These are phyloP conservation scores for Lepilemur ruficaudatus DNA, from an alignment of 2,797 vertebrate species.

Conservation along the genomic window DNA sequence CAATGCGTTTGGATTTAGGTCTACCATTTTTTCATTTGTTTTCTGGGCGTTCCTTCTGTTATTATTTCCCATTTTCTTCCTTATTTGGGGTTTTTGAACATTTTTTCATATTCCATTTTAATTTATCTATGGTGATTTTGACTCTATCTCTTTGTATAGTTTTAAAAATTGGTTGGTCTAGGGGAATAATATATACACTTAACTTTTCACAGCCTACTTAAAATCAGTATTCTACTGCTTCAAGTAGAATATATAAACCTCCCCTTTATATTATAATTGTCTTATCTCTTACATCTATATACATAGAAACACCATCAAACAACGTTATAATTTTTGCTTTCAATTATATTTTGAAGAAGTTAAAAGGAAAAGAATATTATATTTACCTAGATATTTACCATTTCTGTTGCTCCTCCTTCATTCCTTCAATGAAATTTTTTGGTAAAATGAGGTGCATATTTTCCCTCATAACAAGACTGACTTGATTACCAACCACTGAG, in stretches of 20 bases:
- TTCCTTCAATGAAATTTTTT: not conserved
- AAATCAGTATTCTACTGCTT: not conserved
- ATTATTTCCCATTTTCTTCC: not conserved
- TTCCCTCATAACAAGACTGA: not conserved
- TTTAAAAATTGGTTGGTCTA: not conserved
- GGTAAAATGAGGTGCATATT: not conserved
- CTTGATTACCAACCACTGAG: not conserved
- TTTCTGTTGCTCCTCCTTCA: not conserved
- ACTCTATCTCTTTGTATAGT: not conserved
- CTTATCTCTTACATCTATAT: not conserved
- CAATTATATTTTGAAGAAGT: not conserved
- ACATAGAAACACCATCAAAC: not conserved
- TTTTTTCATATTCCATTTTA: not conserved
- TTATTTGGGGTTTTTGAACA: not conserved
- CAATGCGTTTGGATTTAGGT: not conserved
- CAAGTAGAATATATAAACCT: not conserved
- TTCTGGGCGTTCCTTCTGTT: not conserved
- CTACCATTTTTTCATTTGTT: not conserved
- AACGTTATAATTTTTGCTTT: slow-evolving; percentile 13
- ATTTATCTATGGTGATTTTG: not conserved
- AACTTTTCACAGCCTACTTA: not conserved
- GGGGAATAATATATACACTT: not conserved
- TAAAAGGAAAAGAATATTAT: not conserved
- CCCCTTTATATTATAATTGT: not conserved
- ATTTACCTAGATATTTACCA: not conserved